Conservation (phyloP, 2,113 vertebrate species). For the Tyrannus savana region DNA sequence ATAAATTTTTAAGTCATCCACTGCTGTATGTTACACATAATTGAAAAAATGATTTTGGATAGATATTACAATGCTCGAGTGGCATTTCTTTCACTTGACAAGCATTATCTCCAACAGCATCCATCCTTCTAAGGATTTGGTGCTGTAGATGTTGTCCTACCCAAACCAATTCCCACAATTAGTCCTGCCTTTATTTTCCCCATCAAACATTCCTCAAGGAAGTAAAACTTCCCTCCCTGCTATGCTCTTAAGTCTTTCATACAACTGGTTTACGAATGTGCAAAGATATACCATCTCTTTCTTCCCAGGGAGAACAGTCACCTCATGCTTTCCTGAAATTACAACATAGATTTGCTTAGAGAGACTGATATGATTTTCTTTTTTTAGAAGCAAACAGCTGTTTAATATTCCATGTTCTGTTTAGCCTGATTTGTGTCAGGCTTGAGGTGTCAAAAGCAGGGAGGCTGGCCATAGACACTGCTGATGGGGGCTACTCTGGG, state of each 20-base stretch:
- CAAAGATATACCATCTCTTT: neutral
- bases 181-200: neutral
- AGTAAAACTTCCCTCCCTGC: neutral
- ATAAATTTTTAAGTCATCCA: slow-evolving; percentile 16
- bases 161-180: neutral
- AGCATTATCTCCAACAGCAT: slow-evolving; percentile 12
- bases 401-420: slow-evolving; percentile 34
- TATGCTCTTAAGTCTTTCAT: neutral
- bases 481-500: neutral
- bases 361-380: slow-evolving; percentile 35
- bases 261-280: neutral
- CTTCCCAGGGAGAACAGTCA: neutral
- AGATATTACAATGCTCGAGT: slow-evolving; percentile 38
- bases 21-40: neutral
- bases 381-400: slow-evolving; percentile 58
- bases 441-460: slow-evolving; percentile 38
- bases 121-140: neutral
- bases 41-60: slow-evolving; percentile 48
- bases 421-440: slow-evolving; percentile 36
- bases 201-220: neutral
- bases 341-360: slow-evolving; percentile 23
- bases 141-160: neutral
- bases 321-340: slow-evolving; percentile 24
- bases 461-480: neutral
- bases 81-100: slow-evolving; percentile 51